Evolutionary conservation across 2,113 vertebrate species (phyloP).

Genomic region (Urocolius indicus): DNA sequence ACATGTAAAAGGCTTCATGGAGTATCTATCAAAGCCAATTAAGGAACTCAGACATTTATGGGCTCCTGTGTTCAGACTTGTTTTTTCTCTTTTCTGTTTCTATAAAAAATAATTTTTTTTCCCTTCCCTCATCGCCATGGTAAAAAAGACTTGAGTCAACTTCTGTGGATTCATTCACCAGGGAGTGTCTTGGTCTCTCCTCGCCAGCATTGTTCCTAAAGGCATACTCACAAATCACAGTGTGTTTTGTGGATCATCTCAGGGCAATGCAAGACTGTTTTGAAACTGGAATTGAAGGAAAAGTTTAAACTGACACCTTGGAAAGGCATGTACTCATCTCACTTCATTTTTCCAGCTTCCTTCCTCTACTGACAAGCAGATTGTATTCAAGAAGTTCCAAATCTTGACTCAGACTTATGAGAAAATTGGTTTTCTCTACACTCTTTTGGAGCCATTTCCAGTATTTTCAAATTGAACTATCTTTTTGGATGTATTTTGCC

Average conservation of each 20-base stretch:
- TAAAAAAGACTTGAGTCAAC: not conserved
- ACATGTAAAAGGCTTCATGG: accelerated
- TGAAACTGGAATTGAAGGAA: not conserved
- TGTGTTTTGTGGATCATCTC: not conserved
- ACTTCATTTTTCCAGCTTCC: not conserved
- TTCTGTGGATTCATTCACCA: not conserved
- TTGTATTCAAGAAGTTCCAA: not conserved
- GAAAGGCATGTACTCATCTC: not conserved
- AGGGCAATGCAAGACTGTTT: not conserved
- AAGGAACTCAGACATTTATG: not conserved
- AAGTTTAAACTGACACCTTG: not conserved
- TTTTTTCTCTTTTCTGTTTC: not conserved
- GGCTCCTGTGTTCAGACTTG: not conserved
- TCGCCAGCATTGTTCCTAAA: not conserved
- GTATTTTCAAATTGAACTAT: not conserved
- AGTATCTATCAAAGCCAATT: not conserved
- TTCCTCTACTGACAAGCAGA: not conserved
- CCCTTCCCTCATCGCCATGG: accelerated
- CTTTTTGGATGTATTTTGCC: not conserved
- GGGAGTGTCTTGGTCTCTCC: not conserved
- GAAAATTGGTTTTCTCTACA: not conserved
- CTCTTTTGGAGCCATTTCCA: not conserved
- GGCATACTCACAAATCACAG: not conserved
- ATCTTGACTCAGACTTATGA: not conserved
- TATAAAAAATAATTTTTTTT: not conserved